Base-by-base conservation (phyloP, 2,797 vertebrate species). In the Tamandua tetradactyla region DNA sequence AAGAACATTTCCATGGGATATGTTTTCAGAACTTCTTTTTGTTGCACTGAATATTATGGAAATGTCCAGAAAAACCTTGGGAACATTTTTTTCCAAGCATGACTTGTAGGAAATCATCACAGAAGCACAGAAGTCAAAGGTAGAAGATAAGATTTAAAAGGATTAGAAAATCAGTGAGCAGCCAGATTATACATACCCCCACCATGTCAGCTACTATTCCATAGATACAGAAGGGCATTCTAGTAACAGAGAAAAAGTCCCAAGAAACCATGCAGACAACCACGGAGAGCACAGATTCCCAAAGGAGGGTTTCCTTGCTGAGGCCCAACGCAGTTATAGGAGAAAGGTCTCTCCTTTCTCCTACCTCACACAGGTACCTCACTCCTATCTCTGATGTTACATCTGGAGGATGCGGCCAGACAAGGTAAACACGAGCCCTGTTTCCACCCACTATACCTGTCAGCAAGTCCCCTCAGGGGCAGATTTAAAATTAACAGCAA, bases 61-160 rank as follows among this genome's bases (percentile, higher is more conserved):
- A 84, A 89, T 66, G 66, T 59, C 80, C 80, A 18, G 59, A 25
- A n/a, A 61, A 83, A 68, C 59, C 27, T 69, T 83, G 86, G 86
- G 82, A 75, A 84, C 30, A 10, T 80, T 84, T 57, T 59, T 25
- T 55, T 52, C 49, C 55, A n/a, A 80, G 20, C 23, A 42, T 20
- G 40, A 59, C 32, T 40, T 93, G 52, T 18, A 35, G 66, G 72
- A 75, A 80, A 75, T 76, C 40, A 9, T 32, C 64, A 68, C n/a
- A 20, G 13, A 64, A n/a, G 4, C 7, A 35, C 44, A 71, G 42
- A 37, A 47, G 32, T 40, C 69, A 89, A 74, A 94, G 80, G 69
- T 35, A 55, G 42, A 47, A 69, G 32, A 32, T 52, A 74, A 14
- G 32, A 84, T 9, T 37, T 40, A 71, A 91, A 55, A 72, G 69